Evolutionary conservation across 2,888 invertebrate genomes (phyloP), one percentile per base, ranked within the genome.

Genomic region (Aleiodes leptofemur): DNA sequence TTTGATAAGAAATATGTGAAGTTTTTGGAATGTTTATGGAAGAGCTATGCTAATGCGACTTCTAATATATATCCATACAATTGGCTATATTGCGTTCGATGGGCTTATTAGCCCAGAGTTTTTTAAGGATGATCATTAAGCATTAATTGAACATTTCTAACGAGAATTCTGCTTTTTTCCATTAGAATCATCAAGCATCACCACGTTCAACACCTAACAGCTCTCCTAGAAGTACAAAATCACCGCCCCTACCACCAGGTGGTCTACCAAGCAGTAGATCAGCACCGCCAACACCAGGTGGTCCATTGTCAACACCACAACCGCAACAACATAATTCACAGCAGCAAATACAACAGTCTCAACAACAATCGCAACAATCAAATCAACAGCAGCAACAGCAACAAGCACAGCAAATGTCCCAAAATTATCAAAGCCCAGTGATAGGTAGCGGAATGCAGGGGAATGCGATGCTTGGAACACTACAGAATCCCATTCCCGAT

Each of bases 141-240:
- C 23, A 23, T 23, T 23, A 2, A 23, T 1, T 23, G 23, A 23
- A 23, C 16, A 55, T 55, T 55, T 7, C 55, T 55, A 6, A 51
- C 4, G 34, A 34, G 13, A 31, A 59, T 16, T 61, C 31, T 13
- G 34, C 1, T 69, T 53, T 23, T 56, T 76, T 76, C 50, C 86
- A 84, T 14, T 87, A 95, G 94, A 96, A 96, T 85, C 96, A 96
- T 88, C 96, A 96, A 86, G 92, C 94, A 7, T 96, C 96, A 34
- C 96, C 96, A 0, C 92, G 96, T 57, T 96, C 96, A 14, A 96
- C 96, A 2, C 96, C 96, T 1, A 96, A 96, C 88, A 96, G 96
- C 69, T 96, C 96, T 50, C 96, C 96, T 16, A 92, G 96, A 43
- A 96, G 96, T 81, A 95, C 95, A 48, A 96, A 96, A 89, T 96